Percentiles rank a stretch among this genome's conserved stretches.
These are phyloP conservation scores for Dendrocincla tyrannina DNA, from an alignment of 2,797 vertebrate genomes.

Conservation along the genomic window DNA sequence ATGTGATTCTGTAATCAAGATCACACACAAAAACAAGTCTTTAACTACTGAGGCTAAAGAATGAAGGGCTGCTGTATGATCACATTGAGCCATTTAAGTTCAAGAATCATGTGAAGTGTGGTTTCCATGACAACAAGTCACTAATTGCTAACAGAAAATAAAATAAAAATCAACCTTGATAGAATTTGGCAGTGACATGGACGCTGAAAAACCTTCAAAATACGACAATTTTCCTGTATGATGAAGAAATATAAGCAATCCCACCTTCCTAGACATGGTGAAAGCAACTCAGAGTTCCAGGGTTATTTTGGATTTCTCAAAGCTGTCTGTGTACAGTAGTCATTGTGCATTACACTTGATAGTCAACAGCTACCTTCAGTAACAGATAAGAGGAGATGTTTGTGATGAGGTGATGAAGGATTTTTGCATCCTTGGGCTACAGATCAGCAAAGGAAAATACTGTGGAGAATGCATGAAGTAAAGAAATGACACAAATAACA, in stretches of 20 bases:
- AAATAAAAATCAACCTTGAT: slow-evolving; percentile 75
- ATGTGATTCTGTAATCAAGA: slow-evolving; percentile 72
- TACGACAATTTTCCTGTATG: slow-evolving; percentile 40
- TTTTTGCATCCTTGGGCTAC: slow-evolving; percentile 53
- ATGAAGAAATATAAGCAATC: slow-evolving; percentile 16
- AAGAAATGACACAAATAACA: slow-evolving; percentile 34
- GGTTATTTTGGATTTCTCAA: slow-evolving; percentile 52
- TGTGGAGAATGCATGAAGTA: slow-evolving; percentile 36
- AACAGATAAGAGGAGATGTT: slow-evolving; percentile 32
- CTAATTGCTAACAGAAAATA: slow-evolving; percentile 78
- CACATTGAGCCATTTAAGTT: slow-evolving; percentile 76
- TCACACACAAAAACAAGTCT: slow-evolving; percentile 40
- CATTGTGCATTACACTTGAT: slow-evolving; percentile 14
- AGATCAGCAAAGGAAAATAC: slow-evolving; percentile 33
- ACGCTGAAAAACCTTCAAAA: slow-evolving; percentile 49
- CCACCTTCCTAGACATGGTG: slow-evolving; percentile 17
- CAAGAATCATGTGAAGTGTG: slow-evolving; percentile 75
- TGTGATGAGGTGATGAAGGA: slow-evolving; percentile 38
- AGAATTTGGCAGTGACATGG: slow-evolving; percentile 62
- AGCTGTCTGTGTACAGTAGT: neutral
- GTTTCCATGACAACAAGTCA: slow-evolving; percentile 80
- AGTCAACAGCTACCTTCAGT: slow-evolving; percentile 43
- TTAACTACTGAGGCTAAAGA: slow-evolving; percentile 49
- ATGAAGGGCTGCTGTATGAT: slow-evolving; percentile 57
- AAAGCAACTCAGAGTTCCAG: neutral